Evolutionary conservation across 2,113 vertebrate genomes (phyloP), one percentile per base, ranked within the genome.

Genomic region (Siphamia tubifer): DNA sequence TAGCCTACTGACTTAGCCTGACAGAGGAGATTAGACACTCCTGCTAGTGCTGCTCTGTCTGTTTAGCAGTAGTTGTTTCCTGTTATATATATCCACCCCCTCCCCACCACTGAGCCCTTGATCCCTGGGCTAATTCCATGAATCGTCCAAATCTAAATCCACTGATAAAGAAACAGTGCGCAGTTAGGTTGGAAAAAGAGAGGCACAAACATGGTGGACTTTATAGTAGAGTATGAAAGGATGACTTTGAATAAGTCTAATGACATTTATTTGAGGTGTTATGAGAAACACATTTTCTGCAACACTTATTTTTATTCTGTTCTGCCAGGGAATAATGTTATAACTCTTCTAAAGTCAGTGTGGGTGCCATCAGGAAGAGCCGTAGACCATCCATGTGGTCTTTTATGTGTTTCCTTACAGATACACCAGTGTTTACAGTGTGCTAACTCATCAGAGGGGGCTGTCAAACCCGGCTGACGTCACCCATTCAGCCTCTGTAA

Each of bases 111-210:
- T 81, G 77, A 91, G 86, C 82, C 77, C 72, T 86, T 91, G 85
- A 92, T 91, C 88, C 91, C 62, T 32, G 43, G 58, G 89, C 86
- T 91, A 91, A 90, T 91, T 90, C 91, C 81, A 80, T 74, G 79
- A 86, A 85, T 89, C 76, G 75, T 48, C 75, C 86, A 88, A 91
- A 91, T 91, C 86, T 88, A 90, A 90, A 88, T 89, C 87, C 87
- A 75, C 70, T 64, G 74, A 67, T 60, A 51, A 45, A 77, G 74
- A 49, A 56, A 47, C 17, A 11, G 49, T 64, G 48, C 35, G 30
- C 44, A 77, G 56, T 58, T 65, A 40, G 43, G 56, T 58, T 65
- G 44, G 43, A 1, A 20, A 44, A 23, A 35, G 36, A 32, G n/a
- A 52, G 56, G 49, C 5, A 31, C 24, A 32, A 24, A 15, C 15